Evolutionary conservation across 2,113 vertebrate genomes (phyloP), one percentile per base, ranked within the genome.

Genomic region (Axis porcinus): DNA sequence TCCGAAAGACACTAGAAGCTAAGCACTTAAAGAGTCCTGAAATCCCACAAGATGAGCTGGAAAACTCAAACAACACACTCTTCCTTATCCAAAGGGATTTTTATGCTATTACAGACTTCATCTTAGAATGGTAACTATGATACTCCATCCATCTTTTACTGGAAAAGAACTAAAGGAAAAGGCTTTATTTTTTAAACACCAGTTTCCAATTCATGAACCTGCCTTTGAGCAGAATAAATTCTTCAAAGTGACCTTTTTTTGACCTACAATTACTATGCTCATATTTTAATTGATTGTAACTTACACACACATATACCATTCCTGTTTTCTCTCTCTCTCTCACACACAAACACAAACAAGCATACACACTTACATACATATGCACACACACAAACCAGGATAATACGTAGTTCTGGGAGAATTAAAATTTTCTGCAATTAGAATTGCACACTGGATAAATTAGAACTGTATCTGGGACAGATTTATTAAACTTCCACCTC

Each of bases 31-130:
- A 88, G 94, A 94, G 60, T n/a, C 76, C 7, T 36, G 43, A 95
- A 93, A 95, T 85, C 95, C 95, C 62, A 40, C 33, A 43, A 85
- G 96, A 95, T 30, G 86, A 86, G 89, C 60, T 81, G 7, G 91
- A 89, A 87, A 96, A 94, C 57, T 33, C 94, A 55, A 96, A 95
- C 81, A 54, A 7, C 64, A 90, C 17, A 43, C 70, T 84, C 45
- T 16, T 78, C 33, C 58, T 84, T 60, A 92, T 40, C 89, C 92
- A 40, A 6, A 70, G 91, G 94, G 84, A 92, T 90, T 86, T 89
- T 78, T 45, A 82, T 25, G 74, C 89, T 82, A 15, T 94, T 70
- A 87, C 11, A n/a, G 74, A 93, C 76, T 60, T 83, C 55, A 47
- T 62, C 50, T 64, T 36, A 70, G 74, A 87, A 54, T 1, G 14